phyloP scores from a whole-genome alignment of 1,140 invertebrate species.

The Drosophila kanapiae region DNA sequence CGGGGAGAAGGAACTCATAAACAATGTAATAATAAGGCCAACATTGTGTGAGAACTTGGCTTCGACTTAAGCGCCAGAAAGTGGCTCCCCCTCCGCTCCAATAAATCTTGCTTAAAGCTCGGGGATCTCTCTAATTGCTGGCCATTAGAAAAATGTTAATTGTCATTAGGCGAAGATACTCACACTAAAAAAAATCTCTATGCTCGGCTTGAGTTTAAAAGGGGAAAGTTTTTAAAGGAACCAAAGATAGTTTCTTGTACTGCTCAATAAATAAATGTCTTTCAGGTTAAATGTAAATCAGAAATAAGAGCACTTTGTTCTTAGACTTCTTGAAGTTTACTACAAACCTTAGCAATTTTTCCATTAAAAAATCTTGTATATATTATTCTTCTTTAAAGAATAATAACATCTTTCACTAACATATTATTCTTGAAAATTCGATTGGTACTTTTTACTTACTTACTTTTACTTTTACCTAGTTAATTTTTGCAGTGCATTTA shows the following conservation, averaged over 20 bases:
- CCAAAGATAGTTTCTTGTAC: neutral
- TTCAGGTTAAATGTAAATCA: neutral
- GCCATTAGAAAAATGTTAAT: slow-evolving; percentile 79
- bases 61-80: slow-evolving; percentile 55
- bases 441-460: neutral
- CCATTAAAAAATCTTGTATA: neutral
- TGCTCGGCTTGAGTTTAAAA: neutral
- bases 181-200: neutral
- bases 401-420: neutral
- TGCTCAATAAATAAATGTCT: neutral
- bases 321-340: neutral
- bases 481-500: neutral
- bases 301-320: fast-evolving
- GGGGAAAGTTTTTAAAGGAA: neutral
- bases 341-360: no score
- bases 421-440: neutral
- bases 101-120: slow-evolving; percentile 79
- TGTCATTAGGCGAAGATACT: slow-evolving; percentile 53
- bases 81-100: slow-evolving; percentile 16
- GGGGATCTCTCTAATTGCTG: slow-evolving; percentile 64
- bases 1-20: slow-evolving; percentile 67
- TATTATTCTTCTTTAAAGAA: neutral
- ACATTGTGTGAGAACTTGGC: slow-evolving; percentile 52
- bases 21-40: slow-evolving; percentile 83
- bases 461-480: neutral